Conservation (phyloP, 2,113 vertebrate species). For the Cephalopholis sonnerati region DNA sequence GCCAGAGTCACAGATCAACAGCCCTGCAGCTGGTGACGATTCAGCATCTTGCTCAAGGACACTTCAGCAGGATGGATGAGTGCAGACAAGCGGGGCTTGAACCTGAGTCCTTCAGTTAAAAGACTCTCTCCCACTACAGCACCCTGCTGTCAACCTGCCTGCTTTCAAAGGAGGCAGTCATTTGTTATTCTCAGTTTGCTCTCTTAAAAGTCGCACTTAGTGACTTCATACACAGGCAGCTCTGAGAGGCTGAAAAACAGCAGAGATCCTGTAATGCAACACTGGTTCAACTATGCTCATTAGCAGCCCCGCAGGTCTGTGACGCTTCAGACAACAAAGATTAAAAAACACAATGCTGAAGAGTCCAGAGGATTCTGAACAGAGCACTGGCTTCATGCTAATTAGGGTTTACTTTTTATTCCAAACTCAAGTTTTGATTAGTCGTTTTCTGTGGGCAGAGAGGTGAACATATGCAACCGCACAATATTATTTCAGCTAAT, state of each 20-base stretch:
- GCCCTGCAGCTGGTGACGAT: constrained; percentile 17
- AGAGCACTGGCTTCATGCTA: background rate
- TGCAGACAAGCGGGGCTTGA: constrained; percentile 38
- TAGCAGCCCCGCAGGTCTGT: constrained; percentile 8
- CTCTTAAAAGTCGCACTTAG: constrained; percentile 33
- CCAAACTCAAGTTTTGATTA: background rate
- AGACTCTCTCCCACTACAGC: background rate
- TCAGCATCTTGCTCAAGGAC: constrained; percentile 59
- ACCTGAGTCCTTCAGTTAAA: constrained; percentile 51
- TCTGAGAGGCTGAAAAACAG: constrained; percentile 23
- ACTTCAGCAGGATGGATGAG: constrained; percentile 59
- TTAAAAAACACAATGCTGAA: background rate
- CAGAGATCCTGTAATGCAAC: constrained; percentile 12
- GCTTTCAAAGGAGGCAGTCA: constrained; percentile 25
- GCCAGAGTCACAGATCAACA: constrained; percentile 30
- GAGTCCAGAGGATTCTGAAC: background rate
- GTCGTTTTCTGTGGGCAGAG: constrained; percentile 13
- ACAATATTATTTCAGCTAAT: background rate
- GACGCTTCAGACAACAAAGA: background rate
- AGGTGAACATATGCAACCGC: constrained; percentile 1
- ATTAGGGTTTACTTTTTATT: constrained; percentile 22
- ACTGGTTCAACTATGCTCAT: constrained; percentile 13
- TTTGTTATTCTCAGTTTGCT: constrained; percentile 54
- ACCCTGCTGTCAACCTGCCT: constrained; percentile 21
- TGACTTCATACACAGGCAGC: background rate